Evolutionary conservation across 1,140 invertebrate genomes (phyloP), one percentile per base, ranked within the genome.

Genomic region (Drosophila eugracilis): DNA sequence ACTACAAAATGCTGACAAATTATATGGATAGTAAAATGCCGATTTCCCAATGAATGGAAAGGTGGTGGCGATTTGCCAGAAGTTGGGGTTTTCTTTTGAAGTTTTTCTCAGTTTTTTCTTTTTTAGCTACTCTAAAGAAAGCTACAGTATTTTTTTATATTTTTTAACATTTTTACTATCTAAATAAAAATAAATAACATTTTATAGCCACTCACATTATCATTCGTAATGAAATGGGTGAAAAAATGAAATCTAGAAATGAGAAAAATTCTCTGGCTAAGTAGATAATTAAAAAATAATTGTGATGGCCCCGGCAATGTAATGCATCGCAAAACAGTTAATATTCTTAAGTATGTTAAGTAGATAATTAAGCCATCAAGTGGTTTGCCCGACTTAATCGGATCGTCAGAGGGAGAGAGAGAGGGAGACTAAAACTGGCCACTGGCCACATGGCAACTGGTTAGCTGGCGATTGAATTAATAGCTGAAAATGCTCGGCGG

Each of bases 341-440:
- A 48, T 59, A 62, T 59, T 42, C 36, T 12, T 22, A 22, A 26
- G 55, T 22, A 45, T 15, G 41, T 60, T 34, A 62, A 45, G 28
- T 36, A 49, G 60, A 47, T 65, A 65, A 66, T 66, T 48, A 48
- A 66, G 57, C 34, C 62, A 62, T 62, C 55, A 66, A 47, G 4
- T 22, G 4, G 24, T 30, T 42, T 22, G 39, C 12, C 24, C 37
- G 39, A 55, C 30, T 50, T 50, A 50, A 50, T 50, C 48, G 30
- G 7, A 55, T 44, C 19, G n/a, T n/a, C n/a, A n/a, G n/a, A n/a
- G n/a, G n/a, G n/a, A n/a, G n/a, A n/a, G n/a, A n/a, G n/a, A n/a
- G n/a, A n/a, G 39, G 32, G 24, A 42, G 53, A 15, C 53, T 19
- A 17, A 44, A 59, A n/a, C n/a, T n/a, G n/a, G n/a, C n/a, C n/a